Evolutionary conservation across 1,140 invertebrate genomes (phyloP).

Genomic region (Sweltsa coloradensis): DNA sequence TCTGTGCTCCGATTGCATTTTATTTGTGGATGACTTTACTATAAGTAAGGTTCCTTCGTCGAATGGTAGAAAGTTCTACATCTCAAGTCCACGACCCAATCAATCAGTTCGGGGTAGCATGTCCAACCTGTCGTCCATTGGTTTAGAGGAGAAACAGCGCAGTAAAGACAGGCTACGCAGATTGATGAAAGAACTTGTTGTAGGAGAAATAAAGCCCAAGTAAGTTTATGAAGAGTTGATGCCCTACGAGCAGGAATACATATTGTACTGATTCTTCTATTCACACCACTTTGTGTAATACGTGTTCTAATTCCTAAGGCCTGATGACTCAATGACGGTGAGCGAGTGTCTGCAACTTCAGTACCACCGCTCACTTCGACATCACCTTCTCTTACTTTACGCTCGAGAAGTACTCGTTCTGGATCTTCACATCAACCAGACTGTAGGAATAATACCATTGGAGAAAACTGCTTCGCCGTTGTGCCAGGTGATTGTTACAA

Average conservation of each 20-base stretch:
- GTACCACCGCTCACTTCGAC: slow-evolving; percentile 38
- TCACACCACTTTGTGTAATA: no score
- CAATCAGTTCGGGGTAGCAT: slow-evolving; percentile 7
- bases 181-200: slow-evolving; percentile 32
- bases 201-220: slow-evolving; percentile 32
- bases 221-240: slow-evolving; percentile 14
- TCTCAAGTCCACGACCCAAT: slow-evolving; percentile 25
- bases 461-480: slow-evolving; percentile 40
- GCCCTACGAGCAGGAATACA: no score
- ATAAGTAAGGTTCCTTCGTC: slow-evolving; percentile 36
- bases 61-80: slow-evolving; percentile 45
- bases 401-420: slow-evolving; percentile 43
- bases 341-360: slow-evolving; percentile 41
- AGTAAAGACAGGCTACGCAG: slow-evolving; percentile 25
- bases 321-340: slow-evolving; percentile 25
- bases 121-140: slow-evolving; percentile 11
- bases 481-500: slow-evolving; percentile 35
- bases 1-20: slow-evolving; percentile 40
- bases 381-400: slow-evolving; percentile 45
- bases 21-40: slow-evolving; percentile 47
- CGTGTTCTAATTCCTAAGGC: slow-evolving; percentile 17
- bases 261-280: no score
- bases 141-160: slow-evolving; percentile 21
- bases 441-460: slow-evolving; percentile 41
- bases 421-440: slow-evolving; percentile 49